Evolutionary conservation across 2,888 invertebrate genomes (phyloP).

Genomic region (Epicampocera succincta): DNA sequence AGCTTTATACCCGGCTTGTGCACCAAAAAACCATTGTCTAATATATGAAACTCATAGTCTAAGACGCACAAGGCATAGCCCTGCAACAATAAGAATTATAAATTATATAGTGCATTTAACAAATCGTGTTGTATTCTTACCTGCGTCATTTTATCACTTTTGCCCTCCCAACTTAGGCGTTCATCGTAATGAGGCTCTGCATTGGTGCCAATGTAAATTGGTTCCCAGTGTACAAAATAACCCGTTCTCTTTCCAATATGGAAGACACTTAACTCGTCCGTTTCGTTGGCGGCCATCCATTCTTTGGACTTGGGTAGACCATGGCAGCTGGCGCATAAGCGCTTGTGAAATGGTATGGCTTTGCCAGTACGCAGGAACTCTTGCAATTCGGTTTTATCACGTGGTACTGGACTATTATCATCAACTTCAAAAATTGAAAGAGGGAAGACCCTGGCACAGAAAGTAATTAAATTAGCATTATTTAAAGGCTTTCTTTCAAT

Average conservation of each 20-base stretch:
- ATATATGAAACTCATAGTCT: slow-evolving; percentile 95
- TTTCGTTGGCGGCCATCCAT: slow-evolving; percentile 90
- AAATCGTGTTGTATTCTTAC: slow-evolving; percentile 81
- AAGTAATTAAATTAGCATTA: background rate
- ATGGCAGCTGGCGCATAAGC: slow-evolving; percentile 93
- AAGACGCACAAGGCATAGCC: slow-evolving; percentile 94
- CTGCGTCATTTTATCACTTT: slow-evolving; percentile 98
- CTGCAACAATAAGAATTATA: slow-evolving; percentile 81
- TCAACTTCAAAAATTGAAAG: slow-evolving; percentile 94
- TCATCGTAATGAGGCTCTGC: slow-evolving; percentile 94
- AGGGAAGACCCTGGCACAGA: slow-evolving; percentile 88
- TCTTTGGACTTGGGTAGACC: slow-evolving; percentile 92
- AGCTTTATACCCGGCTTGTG: slow-evolving; percentile 96
- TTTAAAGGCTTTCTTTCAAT: too few species aligned
- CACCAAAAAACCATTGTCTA: slow-evolving; percentile 95
- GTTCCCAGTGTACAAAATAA: slow-evolving; percentile 93
- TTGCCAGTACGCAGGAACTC: slow-evolving; percentile 89
- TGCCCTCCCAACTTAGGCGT: slow-evolving; percentile 96
- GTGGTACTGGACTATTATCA: slow-evolving; percentile 85
- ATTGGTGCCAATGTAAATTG: slow-evolving; percentile 95
- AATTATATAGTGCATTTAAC: background rate
- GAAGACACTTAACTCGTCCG: slow-evolving; percentile 88
- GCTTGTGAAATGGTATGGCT: slow-evolving; percentile 95
- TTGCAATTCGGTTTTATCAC: slow-evolving; percentile 87
- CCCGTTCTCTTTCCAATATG: slow-evolving; percentile 91